These are phyloP conservation scores for Apodemia mormo DNA, from an alignment of 2,888 invertebrate genomes.

Conservation along the genomic window DNA sequence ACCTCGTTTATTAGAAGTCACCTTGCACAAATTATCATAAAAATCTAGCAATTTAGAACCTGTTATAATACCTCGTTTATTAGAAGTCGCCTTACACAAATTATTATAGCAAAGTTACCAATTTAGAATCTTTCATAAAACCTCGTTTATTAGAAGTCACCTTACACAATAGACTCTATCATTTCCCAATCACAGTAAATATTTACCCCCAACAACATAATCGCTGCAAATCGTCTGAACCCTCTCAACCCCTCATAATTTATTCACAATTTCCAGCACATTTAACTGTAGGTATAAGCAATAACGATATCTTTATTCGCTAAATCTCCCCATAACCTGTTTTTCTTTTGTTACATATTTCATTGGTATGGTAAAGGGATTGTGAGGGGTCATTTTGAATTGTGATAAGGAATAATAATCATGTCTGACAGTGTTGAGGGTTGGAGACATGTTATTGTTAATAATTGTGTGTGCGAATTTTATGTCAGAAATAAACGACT, in stretches of 20 bases:
- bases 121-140: neutral
- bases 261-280: conserved; percentile 54
- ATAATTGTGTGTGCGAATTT: neutral
- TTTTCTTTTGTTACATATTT: conserved; percentile 70
- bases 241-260: conserved; percentile 50
- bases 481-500: no score
- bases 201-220: conserved; percentile 53
- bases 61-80: no score
- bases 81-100: no score
- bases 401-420: conserved; percentile 53
- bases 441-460: conserved; percentile 32
- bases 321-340: conserved; percentile 56
- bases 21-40: no score
- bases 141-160: neutral
- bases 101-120: neutral
- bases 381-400: conserved; percentile 58
- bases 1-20: no score
- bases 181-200: conserved; percentile 43
- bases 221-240: conserved; percentile 50
- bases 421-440: conserved; percentile 46
- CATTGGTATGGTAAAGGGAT: conserved; percentile 61
- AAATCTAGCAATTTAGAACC: no score
- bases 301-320: conserved; percentile 58
- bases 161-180: conserved; percentile 22
- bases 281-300: conserved; percentile 51